phyloP scores from a whole-genome alignment of 2,113 vertebrate genomes.

The Thalassoma bifasciatum region DNA sequence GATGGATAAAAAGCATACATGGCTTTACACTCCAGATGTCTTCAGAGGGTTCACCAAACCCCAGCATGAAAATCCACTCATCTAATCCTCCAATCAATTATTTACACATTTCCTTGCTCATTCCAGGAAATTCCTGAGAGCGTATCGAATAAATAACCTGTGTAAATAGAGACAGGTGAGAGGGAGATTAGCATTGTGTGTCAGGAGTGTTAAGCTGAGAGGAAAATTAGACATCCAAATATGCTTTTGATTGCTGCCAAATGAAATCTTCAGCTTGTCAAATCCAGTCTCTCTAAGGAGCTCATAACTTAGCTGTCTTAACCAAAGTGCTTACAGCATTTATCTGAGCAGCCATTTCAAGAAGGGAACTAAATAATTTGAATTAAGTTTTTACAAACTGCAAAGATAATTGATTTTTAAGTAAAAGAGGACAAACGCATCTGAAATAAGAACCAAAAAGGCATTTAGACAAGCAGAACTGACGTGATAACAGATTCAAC shows the following conservation, averaged over 20 bases:
- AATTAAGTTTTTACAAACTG: not conserved
- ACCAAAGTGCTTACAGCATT: not conserved
- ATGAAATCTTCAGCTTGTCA: slow-evolving; percentile 9
- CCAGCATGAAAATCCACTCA: slow-evolving; percentile 47
- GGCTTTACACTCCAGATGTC: no score
- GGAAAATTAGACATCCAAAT: slow-evolving; percentile 4
- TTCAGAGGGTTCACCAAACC: slow-evolving; percentile 26
- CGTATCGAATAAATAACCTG: slow-evolving; percentile 11
- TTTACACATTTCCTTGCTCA: slow-evolving; percentile 25
- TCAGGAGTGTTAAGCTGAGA: not conserved
- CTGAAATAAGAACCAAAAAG: slow-evolving; percentile 2
- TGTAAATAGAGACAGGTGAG: slow-evolving; percentile 27
- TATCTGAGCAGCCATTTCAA: not conserved
- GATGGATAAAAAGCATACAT: no score
- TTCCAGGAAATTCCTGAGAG: slow-evolving; percentile 18
- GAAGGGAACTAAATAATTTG: not conserved
- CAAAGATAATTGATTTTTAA: not conserved
- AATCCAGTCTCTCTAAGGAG: not conserved
- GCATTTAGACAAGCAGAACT: not conserved
- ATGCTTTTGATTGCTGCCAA: not conserved
- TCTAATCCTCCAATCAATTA: slow-evolving; percentile 55
- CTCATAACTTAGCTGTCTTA: not conserved
- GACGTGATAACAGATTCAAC: slow-evolving; percentile 4
- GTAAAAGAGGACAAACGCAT: not conserved
- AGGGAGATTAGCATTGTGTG: not conserved